Evolutionary conservation across 2,888 invertebrate species (phyloP).

Genomic region (Pomacea canaliculata): DNA sequence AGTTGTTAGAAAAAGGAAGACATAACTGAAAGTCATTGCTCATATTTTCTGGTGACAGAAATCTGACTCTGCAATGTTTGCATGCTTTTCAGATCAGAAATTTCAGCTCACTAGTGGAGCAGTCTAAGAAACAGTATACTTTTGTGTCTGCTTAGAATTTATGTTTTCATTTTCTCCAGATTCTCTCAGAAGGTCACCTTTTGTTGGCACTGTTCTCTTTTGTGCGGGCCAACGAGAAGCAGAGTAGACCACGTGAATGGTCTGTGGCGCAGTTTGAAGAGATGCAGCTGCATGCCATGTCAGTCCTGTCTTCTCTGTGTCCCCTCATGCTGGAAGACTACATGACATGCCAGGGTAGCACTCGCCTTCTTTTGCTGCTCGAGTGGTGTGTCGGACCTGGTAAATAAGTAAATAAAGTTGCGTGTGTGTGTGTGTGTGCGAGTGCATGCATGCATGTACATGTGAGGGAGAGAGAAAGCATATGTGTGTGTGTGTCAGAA

Average conservation of each 20-base stretch:
- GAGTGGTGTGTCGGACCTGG: slow-evolving; percentile 69
- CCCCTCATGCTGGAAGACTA: slow-evolving; percentile 68
- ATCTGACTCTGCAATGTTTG: too few species aligned
- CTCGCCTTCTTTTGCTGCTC: slow-evolving; percentile 64
- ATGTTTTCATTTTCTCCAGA: slow-evolving; percentile 41
- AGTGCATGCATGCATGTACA: background rate
- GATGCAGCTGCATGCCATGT: slow-evolving; percentile 68
- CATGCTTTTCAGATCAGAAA: too few species aligned
- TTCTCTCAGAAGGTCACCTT: slow-evolving; percentile 66
- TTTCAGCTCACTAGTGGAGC: too few species aligned
- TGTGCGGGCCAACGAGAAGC: slow-evolving; percentile 64
- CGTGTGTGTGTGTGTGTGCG: background rate
- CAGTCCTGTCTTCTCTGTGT: slow-evolving; percentile 64
- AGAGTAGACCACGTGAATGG: slow-evolving; percentile 62
- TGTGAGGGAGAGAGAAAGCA: background rate
- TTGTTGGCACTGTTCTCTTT: slow-evolving; percentile 67
- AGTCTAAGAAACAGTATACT: too few species aligned
- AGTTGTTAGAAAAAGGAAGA: too few species aligned
- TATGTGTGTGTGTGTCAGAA: background rate
- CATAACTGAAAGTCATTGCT: too few species aligned
- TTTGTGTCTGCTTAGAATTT: too few species aligned
- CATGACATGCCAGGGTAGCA: slow-evolving; percentile 68
- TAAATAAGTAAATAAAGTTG: slow-evolving; percentile 30
- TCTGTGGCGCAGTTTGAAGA: slow-evolving; percentile 69
- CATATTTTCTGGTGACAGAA: too few species aligned